Evolutionary conservation across 2,797 vertebrate species (phyloP).

Genomic region (Eospalax fontanierii): DNA sequence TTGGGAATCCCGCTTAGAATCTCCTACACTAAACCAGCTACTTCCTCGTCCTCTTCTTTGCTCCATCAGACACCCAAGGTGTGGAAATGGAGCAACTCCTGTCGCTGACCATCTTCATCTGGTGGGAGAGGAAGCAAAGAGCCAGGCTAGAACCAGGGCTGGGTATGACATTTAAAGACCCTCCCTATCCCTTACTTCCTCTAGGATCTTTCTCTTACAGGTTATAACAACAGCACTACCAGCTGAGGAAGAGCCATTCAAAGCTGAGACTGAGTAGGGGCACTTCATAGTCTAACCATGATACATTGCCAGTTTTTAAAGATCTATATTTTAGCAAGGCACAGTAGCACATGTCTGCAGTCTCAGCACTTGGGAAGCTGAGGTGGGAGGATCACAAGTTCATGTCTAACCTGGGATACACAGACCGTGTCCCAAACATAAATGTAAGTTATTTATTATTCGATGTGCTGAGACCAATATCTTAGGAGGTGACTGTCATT

Average conservation of each 20-base stretch:
- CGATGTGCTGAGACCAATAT: not conserved
- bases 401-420: not conserved
- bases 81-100: rapidly evolving
- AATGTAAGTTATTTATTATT: not conserved
- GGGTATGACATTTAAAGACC: not conserved
- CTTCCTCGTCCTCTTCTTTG: too few relatives aligned
- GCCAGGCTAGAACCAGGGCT: not conserved
- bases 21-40: not conserved
- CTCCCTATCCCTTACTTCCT: too few relatives aligned
- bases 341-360: not conserved
- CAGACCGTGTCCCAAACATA: not conserved
- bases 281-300: not conserved
- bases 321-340: not conserved
- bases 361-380: not conserved
- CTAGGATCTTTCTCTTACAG: not conserved
- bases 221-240: not conserved
- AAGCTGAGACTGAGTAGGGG: too few relatives aligned
- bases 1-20: not conserved
- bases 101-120: not conserved
- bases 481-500: not conserved
- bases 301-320: not conserved
- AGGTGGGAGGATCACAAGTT: not conserved
- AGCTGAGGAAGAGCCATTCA: not conserved
- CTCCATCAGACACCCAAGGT: not conserved
- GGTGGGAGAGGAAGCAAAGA: not conserved